Conservation (phyloP, 2,888 invertebrate genomes). For the Napeogenes inachia region DNA sequence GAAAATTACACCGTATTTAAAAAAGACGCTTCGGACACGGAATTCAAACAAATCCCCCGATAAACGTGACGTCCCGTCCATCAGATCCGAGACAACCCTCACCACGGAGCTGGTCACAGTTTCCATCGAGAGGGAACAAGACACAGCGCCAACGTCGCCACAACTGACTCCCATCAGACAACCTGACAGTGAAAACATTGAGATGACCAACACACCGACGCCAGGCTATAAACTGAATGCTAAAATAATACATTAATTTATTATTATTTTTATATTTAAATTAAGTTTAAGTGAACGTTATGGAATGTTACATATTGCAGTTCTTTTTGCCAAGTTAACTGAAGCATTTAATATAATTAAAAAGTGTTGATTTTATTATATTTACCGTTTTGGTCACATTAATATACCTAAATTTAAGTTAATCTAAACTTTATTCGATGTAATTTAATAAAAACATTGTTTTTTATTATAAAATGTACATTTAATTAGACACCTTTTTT, state of each 20-base stretch:
- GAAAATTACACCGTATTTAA: slow-evolving; percentile 59
- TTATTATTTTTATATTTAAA: not conserved
- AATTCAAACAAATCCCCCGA: slow-evolving; percentile 47
- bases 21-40: slow-evolving; percentile 44
- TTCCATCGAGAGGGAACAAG: slow-evolving; percentile 52
- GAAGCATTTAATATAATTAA: slow-evolving; percentile 21
- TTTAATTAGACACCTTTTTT: no score
- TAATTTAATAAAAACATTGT: no score
- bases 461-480: no score
- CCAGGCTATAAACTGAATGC: slow-evolving; percentile 31
- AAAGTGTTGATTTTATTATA: not conserved
- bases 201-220: slow-evolving; percentile 48
- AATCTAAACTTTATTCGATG: no score
- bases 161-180: slow-evolving; percentile 46
- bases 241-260: not conserved
- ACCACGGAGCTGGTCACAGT: slow-evolving; percentile 65
- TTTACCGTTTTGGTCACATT: no score
- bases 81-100: slow-evolving; percentile 58
- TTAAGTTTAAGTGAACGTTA: not conserved
- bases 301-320: no score
- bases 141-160: slow-evolving; percentile 53
- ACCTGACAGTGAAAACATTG: slow-evolving; percentile 41
- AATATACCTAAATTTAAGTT: no score
- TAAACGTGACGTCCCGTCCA: slow-evolving; percentile 51
- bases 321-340: not conserved